Conservation (phyloP, 1,140 invertebrate species). For the Atta colombica region DNA sequence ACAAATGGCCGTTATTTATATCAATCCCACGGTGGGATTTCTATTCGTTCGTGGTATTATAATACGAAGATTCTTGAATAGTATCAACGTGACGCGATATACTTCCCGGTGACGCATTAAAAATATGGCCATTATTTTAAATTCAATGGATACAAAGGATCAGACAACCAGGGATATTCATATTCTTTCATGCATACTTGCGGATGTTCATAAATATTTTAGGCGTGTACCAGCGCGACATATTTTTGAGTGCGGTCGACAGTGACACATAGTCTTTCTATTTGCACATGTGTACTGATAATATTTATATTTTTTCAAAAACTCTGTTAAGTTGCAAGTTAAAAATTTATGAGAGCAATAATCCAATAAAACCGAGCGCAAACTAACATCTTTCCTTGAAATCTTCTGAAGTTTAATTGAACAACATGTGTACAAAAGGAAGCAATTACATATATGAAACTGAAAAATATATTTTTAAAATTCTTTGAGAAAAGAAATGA, state of each 20-base stretch:
- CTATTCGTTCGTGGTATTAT: conserved; percentile 29
- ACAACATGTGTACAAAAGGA: neutral
- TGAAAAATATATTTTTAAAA: neutral
- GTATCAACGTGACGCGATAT: conserved; percentile 36
- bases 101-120: conserved; percentile 53
- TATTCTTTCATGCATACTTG: conserved; percentile 55
- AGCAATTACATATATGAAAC: neutral
- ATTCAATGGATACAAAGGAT: conserved; percentile 60
- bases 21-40: conserved; percentile 29
- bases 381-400: neutral
- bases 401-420: neutral
- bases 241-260: conserved; percentile 57
- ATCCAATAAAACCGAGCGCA: neutral
- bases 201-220: conserved; percentile 35
- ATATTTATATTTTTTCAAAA: conserved; percentile 17
- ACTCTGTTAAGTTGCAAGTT: neutral
- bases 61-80: conserved; percentile 29
- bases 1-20: conserved; percentile 54
- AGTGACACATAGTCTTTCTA: conserved; percentile 57
- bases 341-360: conserved; percentile 1
- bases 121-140: conserved; percentile 63
- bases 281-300: conserved; percentile 8
- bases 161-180: conserved; percentile 47
- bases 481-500: neutral
- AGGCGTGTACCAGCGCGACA: conserved; percentile 27